Base-by-base conservation (phyloP, 2,888 invertebrate genomes). In the Drosophila bunnanda region DNA sequence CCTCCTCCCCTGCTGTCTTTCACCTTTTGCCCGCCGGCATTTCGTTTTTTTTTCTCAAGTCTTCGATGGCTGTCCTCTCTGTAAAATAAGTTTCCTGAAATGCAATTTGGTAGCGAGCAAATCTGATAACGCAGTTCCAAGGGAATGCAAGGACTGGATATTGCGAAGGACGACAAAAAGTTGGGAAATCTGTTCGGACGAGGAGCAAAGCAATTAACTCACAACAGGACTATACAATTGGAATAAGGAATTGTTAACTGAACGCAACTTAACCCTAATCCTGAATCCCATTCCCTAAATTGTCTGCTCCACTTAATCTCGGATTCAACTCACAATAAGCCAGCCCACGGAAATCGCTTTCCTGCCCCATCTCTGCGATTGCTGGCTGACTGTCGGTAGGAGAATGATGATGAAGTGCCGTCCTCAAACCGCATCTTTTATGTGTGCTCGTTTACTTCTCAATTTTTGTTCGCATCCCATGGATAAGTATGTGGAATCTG, bases 251-350 rank as follows among this genome's bases (percentile, higher is more conserved):
- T 36, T 72, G 52, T 64, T 17, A 56, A 56, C 57, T 74, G 71
- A 82, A 76, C 77, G 82, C 76, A n/a, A 32, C 79, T 82, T 88
- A 85, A 76, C 86, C 83, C 86, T 69, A 79, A 79, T 85, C 70
- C 68, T 50, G 62, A 77, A 56, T 50, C 74, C 59, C 61, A 64
- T 28, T 34, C n/a, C 53, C 20, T 13, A 4, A 41, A 32, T 15
- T 68, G 72, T 78, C 79, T 66, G 78, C 82, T 64, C 72, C 59
- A 69, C 76, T 50, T 34, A 22, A 22, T 52, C 50, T 34, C 3
- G 20, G 50, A 52, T 34, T 34, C 22, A 15, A 15, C 43, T 66
- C 56, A 44, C 13, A 39, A 52, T 44, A 25, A 48, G 28, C 43
- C 54, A 52, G 52, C 61, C 36, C 50, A 62, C 20, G 15, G 73